Percentiles rank a stretch among this genome's conserved stretches.
phyloP scores from a whole-genome alignment of 2,888 invertebrate species.

The Tetheella fluctuosa region DNA sequence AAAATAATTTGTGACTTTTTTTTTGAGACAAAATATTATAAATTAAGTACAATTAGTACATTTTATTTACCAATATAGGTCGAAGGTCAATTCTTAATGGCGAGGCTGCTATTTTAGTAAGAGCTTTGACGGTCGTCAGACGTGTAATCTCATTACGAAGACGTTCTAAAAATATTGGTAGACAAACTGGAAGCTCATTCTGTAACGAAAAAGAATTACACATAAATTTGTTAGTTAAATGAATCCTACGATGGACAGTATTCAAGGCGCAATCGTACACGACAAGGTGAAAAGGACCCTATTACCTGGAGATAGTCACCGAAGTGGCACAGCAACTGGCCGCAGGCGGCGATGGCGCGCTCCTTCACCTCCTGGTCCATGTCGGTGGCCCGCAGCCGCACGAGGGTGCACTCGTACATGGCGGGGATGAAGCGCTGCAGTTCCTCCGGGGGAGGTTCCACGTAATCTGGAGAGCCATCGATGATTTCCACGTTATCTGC shows the following conservation, averaged over 20 bases:
- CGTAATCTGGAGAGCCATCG: constrained; percentile 30
- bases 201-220: constrained; percentile 50
- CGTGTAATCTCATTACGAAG: constrained; percentile 98
- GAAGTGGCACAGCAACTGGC: constrained; percentile 96
- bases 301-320: constrained; percentile 90
- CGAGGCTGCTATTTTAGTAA: constrained; percentile 96
- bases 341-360: constrained; percentile 98
- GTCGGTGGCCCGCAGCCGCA: constrained; percentile 95
- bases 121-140: constrained; percentile 97
- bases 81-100: constrained; percentile 93
- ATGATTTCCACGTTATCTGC: constrained; percentile 49
- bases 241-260: too few species aligned
- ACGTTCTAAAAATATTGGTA: constrained; percentile 97
- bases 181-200: constrained; percentile 91
- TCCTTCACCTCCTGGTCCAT: constrained; percentile 99
- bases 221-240: too few species aligned
- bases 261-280: too few species aligned
- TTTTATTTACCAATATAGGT: constrained; percentile 87
- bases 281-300: neutral
- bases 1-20: neutral
- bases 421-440: constrained; percentile 90
- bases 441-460: constrained; percentile 87
- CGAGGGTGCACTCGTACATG: constrained; percentile 93
- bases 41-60: neutral
- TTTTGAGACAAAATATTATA: too few species aligned